These are phyloP conservation scores for Caerostris darwini DNA, from an alignment of 1,140 invertebrate genomes.

Conservation along the genomic window DNA sequence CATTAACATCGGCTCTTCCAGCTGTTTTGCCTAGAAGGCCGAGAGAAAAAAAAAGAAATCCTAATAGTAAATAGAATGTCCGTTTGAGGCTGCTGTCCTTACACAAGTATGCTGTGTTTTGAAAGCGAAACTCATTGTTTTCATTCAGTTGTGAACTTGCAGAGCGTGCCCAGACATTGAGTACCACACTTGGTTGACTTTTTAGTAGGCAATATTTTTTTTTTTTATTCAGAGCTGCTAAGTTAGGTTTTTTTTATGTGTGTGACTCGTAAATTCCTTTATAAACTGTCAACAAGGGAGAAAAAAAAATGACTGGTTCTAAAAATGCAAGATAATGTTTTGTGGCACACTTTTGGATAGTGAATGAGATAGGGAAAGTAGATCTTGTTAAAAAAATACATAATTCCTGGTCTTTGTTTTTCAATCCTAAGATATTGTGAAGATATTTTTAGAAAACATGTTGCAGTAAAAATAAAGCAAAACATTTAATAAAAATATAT, in stretches of 20 bases:
- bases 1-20: background rate
- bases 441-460: too few relatives aligned
- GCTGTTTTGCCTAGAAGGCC: background rate
- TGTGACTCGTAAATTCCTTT: background rate
- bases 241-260: background rate
- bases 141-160: background rate
- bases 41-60: background rate
- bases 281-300: background rate
- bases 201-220: background rate
- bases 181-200: background rate
- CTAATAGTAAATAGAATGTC: background rate
- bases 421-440: too few relatives aligned
- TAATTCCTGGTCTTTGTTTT: too few relatives aligned
- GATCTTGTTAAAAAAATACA: background rate
- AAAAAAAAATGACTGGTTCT: background rate
- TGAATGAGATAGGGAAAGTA: background rate
- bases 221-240: background rate
- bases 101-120: background rate
- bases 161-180: background rate
- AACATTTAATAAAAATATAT: too few relatives aligned
- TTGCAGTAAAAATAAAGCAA: too few relatives aligned
- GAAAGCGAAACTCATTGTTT: conserved; percentile 37
- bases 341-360: background rate
- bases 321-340: background rate
- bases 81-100: conserved; percentile 2